Base-by-base conservation (phyloP, 2,113 vertebrate species). In the Oophaga pumilio region DNA sequence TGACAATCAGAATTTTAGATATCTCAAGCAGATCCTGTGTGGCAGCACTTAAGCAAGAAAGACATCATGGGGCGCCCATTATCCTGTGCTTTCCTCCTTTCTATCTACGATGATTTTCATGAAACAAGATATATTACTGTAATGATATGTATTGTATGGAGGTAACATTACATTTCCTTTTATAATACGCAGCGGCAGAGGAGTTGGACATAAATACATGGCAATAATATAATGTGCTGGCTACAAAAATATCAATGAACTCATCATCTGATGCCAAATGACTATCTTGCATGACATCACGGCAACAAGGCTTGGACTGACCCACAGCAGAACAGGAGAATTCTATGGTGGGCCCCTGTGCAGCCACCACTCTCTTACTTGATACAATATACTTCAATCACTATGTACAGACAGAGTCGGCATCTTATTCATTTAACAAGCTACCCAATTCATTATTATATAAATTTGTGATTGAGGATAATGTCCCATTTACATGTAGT, bases 21-120 rank as follows among this genome's bases (percentile, higher is more conserved):
- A 59, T 76, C 59, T 85, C 28, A 52, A 84, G 49, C 60, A 66
- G 66, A 68, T 68, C 83, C 68, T 74, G 26, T n/a, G 53, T 69
- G 26, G 24, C 53, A 15, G 17, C 53, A 49, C 68, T 74, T 85
- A 28, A 85, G 43, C 33, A 60, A 52, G 59, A 85, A 64, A 85
- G 33, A 76, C 56, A 64, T 77, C 84, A 85, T 76, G 84, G 84
- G 33, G 84, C 56, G 73, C 56, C 59, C 22, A 85, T 85, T 85
- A 66, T 64, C 14, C 28, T 77, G 57, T 85, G 57, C 84, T 64
- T 85, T 84, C 33, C 22, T 88, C 57, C 62, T 68, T 64, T 15
- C 81, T 83, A 26, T 53, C 62, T 52, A 53, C 17, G 81, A 49
- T 68, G 81, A 64, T 69, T 83, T 53, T 83, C 49, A 69, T 66